These are phyloP conservation scores for Taeniopygia guttata DNA, from an alignment of 2,797 vertebrate genomes.

Conservation along the genomic window DNA sequence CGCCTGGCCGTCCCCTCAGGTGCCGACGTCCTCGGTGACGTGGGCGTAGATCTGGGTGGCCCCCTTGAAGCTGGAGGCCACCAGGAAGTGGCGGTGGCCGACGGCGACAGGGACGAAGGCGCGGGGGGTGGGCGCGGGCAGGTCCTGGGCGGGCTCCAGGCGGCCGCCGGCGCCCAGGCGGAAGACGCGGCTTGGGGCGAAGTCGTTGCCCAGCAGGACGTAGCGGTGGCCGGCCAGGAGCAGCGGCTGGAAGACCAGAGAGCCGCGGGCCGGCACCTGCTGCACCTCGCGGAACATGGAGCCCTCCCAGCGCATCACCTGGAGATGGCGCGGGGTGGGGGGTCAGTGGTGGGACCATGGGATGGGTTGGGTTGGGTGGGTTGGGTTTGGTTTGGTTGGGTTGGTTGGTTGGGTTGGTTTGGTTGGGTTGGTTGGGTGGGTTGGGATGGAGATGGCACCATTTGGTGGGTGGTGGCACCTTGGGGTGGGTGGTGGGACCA, in stretches of 20 bases:
- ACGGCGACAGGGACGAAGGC: neutral
- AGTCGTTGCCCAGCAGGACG: conserved; percentile 7
- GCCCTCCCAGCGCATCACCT: conserved; percentile 90
- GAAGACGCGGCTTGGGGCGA: neutral
- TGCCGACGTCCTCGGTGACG: neutral
- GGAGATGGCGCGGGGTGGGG: no score
- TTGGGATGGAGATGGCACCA: no score
- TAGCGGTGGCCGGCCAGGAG: fast-evolving
- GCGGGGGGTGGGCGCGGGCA: neutral
- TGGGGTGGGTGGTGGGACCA: no score
- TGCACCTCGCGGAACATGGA: conserved; percentile 80
- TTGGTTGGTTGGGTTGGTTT: no score
- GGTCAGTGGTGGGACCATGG: no score
- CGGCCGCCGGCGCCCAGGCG: fast-evolving
- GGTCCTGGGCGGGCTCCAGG: neutral
- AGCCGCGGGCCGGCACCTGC: neutral
- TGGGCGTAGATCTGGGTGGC: neutral
- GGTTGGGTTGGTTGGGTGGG: no score
- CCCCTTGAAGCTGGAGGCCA: conserved; percentile 20
- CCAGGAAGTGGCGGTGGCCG: neutral
- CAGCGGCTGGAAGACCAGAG: neutral
- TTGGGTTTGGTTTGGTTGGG: no score
- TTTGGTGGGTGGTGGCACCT: no score
- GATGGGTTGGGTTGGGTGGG: no score
- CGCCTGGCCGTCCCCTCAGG: neutral